phyloP scores from a whole-genome alignment of 35 echinoderm and acorn worm species.

The Strongylocentrotus purpuratus region DNA sequence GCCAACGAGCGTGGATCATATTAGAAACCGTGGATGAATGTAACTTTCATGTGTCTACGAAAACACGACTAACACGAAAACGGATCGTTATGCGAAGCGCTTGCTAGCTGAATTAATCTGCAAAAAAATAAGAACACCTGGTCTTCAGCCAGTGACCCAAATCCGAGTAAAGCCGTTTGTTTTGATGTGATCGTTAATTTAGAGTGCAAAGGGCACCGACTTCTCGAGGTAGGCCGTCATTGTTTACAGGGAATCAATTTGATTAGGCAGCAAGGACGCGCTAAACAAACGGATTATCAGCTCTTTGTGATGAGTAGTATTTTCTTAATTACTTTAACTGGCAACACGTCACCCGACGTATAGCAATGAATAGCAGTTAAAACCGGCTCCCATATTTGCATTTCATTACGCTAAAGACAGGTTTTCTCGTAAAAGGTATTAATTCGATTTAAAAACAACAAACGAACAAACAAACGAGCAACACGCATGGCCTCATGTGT shows the following conservation, averaged over 20 bases:
- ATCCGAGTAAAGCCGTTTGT: not conserved
- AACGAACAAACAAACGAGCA: too few relatives aligned
- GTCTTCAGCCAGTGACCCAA: not conserved
- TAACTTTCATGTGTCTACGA: not conserved
- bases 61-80: not conserved
- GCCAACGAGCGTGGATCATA: not conserved
- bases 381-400: too few relatives aligned
- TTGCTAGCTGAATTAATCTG: not conserved
- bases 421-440: too few relatives aligned
- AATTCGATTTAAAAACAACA: too few relatives aligned
- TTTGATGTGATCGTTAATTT: not conserved
- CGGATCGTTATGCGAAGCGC: not conserved
- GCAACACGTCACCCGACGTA: not conserved
- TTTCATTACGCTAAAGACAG: too few relatives aligned
- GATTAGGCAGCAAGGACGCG: not conserved
- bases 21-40: not conserved
- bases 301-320: not conserved
- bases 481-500: too few relatives aligned
- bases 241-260: not conserved
- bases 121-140: not conserved
- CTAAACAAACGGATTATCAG: not conserved
- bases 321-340: not conserved
- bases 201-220: not conserved
- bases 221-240: not conserved
- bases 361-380: too few relatives aligned